These are phyloP conservation scores for Numenius phaeopus DNA, from an alignment of 2,797 vertebrate species.

Conservation along the genomic window DNA sequence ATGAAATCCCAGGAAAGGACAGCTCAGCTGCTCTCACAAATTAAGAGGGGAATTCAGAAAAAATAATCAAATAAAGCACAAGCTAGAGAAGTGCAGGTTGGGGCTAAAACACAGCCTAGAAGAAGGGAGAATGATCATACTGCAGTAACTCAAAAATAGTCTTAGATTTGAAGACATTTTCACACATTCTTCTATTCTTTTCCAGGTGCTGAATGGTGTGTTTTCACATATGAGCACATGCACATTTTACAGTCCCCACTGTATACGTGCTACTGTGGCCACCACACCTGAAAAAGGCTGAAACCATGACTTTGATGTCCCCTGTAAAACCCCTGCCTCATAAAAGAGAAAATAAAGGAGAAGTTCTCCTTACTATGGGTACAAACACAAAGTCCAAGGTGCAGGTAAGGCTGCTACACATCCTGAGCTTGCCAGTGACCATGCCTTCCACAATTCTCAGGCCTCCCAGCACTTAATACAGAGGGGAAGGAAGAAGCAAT, in stretches of 20 bases:
- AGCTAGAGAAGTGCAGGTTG: not conserved
- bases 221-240: fast-evolving
- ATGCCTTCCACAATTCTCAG: not conserved
- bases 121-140: not conserved
- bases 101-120: not conserved
- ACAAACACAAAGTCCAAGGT: not conserved
- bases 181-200: not conserved
- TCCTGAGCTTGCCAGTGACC: not conserved
- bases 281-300: not conserved
- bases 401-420: not conserved
- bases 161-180: not conserved
- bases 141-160: not conserved
- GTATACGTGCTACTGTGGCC: too few relatives aligned
- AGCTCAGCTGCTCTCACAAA: not conserved
- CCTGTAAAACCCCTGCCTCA: not conserved
- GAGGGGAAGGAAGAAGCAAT: not conserved
- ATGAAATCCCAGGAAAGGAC: not conserved
- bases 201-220: not conserved
- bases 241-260: not conserved
- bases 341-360: not conserved
- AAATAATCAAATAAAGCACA: not conserved
- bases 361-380: not conserved
- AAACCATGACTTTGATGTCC: not conserved
- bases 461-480: not conserved
- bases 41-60: not conserved